These are phyloP conservation scores for Grammomys dolichurus DNA, from an alignment of 2,113 vertebrate genomes.

Conservation along the genomic window DNA sequence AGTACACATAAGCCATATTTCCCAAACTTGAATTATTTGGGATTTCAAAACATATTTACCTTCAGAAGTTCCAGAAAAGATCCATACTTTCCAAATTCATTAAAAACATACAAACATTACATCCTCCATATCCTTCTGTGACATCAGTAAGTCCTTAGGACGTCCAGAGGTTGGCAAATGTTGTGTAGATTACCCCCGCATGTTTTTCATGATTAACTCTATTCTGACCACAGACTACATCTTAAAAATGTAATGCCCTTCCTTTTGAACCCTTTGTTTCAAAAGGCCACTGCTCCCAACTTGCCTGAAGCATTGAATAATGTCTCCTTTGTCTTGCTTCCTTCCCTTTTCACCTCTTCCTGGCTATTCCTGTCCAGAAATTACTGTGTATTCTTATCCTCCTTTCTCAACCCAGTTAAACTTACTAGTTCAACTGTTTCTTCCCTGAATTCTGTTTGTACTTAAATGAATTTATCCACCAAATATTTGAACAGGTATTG, in stretches of 20 bases:
- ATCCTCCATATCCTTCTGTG: not conserved
- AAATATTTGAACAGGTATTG: slow-evolving; percentile 49
- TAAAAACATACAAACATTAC: not conserved
- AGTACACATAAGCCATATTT: slow-evolving; percentile 16
- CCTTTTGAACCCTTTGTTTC: slow-evolving; percentile 9
- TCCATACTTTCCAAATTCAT: not conserved
- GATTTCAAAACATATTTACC: not conserved
- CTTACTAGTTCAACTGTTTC: slow-evolving; percentile 1
- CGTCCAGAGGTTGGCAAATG: not conserved
- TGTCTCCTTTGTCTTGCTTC: not conserved
- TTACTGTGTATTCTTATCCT: not conserved
- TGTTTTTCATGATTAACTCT: slow-evolving; percentile 34
- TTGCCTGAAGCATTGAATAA: not conserved
- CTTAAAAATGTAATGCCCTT: slow-evolving; percentile 25
- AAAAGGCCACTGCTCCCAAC: not conserved
- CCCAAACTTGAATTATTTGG: slow-evolving; percentile 22
- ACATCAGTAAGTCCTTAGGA: not conserved
- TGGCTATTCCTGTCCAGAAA: not conserved
- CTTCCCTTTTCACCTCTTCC: not conserved
- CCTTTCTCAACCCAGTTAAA: slow-evolving; percentile 15
- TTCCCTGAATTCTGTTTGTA: slow-evolving; percentile 46
- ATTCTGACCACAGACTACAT: not conserved
- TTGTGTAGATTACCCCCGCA: not conserved
- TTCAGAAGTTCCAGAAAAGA: slow-evolving; percentile 35
- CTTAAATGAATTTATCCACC: slow-evolving; percentile 40